These are phyloP conservation scores for Catagonus wagneri DNA, from an alignment of 2,113 vertebrate species.

Conservation along the genomic window DNA sequence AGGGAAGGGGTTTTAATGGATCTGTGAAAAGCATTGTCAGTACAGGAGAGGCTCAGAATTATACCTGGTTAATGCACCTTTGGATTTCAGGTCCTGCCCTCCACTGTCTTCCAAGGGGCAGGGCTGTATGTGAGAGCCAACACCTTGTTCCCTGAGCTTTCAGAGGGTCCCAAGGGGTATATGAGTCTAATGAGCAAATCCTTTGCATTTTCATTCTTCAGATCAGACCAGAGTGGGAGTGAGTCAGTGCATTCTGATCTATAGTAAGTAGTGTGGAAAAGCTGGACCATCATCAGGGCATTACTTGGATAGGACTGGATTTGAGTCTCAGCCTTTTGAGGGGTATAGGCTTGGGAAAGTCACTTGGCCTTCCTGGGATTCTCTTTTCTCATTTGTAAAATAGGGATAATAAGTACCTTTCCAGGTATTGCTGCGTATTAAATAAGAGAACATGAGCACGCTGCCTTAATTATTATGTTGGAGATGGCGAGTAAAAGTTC, in stretches of 20 bases:
- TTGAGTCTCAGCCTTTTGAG: background rate
- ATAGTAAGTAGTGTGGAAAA: background rate
- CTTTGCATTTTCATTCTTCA: background rate
- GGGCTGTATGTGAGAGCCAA: background rate
- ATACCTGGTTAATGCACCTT: background rate
- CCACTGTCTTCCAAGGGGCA: background rate
- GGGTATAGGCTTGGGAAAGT: background rate
- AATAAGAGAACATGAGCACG: background rate
- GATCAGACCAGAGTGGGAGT: background rate
- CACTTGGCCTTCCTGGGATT: background rate
- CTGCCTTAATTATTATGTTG: background rate
- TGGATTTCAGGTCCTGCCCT: background rate
- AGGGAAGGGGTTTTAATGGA: background rate
- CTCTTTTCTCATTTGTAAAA: background rate
- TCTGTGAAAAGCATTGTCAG: background rate
- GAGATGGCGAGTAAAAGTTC: background rate
- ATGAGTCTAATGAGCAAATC: background rate
- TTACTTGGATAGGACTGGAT: background rate
- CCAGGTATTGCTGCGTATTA: background rate
- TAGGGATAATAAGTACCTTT: background rate
- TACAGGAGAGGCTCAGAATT: background rate
- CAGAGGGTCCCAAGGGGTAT: background rate
- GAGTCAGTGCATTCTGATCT: background rate
- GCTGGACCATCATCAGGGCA: background rate
- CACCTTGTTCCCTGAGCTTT: background rate